Evolutionary conservation across 2,888 invertebrate genomes (phyloP).

Genomic region (Brachyopa scutellaris): DNA sequence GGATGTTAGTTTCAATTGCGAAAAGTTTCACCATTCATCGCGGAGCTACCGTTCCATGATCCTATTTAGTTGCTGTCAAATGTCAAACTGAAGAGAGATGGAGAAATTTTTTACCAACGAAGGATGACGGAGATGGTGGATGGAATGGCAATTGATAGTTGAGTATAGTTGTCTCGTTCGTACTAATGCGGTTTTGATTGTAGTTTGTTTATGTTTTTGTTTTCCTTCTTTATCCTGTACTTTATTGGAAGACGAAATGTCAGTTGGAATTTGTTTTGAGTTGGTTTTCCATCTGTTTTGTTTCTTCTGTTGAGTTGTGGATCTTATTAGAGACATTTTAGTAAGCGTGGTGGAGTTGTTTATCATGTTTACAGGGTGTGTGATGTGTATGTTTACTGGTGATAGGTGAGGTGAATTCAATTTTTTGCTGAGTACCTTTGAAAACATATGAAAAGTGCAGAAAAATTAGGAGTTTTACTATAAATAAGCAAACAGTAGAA

Average conservation of each 20-base stretch:
- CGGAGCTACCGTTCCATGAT: constrained; percentile 29
- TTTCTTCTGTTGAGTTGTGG: constrained; percentile 42
- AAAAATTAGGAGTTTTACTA: no score
- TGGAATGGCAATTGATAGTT: neutral
- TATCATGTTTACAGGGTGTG: constrained; percentile 6
- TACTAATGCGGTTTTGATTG: neutral
- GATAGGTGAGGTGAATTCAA: neutral
- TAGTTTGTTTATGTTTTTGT: constrained; percentile 69
- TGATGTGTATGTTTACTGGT: no score
- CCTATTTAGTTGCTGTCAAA: constrained; percentile 57
- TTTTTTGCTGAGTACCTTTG: neutral
- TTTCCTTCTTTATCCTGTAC: constrained; percentile 41
- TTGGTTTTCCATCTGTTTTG: constrained; percentile 23
- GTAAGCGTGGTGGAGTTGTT: constrained; percentile 19
- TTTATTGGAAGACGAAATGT: constrained; percentile 17
- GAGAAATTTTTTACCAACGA: constrained; percentile 20
- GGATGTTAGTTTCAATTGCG: constrained; percentile 3
- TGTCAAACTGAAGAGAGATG: constrained; percentile 53
- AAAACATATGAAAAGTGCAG: no score
- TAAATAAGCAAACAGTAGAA: no score
- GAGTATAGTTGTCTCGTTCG: constrained; percentile 24
- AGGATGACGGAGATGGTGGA: neutral
- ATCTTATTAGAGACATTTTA: neutral
- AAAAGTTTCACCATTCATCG: neutral
- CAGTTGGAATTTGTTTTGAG: constrained; percentile 37